phyloP scores from a whole-genome alignment of 1,140 invertebrate genomes.

The Halyomorpha halys region DNA sequence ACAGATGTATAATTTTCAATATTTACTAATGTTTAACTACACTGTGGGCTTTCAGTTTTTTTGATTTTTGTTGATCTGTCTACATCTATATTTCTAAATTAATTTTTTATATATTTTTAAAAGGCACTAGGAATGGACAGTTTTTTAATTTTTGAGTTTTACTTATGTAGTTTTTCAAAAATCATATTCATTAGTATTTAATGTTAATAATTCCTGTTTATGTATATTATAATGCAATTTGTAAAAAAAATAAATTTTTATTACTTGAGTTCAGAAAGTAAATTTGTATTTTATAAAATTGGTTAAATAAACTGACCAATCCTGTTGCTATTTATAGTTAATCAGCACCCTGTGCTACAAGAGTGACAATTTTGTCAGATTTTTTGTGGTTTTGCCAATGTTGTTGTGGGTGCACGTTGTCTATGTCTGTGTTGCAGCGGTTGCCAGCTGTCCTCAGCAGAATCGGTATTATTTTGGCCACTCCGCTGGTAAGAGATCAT shows the following conservation, averaged over 20 bases:
- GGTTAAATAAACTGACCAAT: neutral
- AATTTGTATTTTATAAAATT: no score
- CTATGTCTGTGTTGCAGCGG: slow-evolving; percentile 58
- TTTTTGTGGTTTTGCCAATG: slow-evolving; percentile 15
- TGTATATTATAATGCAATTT: no score
- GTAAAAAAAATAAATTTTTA: no score
- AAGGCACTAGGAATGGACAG: slow-evolving; percentile 8
- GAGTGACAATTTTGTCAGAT: slow-evolving; percentile 1
- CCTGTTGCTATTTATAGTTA: neutral
- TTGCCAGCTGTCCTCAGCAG: slow-evolving; percentile 82
- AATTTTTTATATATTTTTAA: neutral
- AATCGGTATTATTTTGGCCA: slow-evolving; percentile 86
- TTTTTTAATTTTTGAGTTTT: neutral
- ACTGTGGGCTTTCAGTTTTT: no score
- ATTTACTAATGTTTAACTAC: no score
- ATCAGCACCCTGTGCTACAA: slow-evolving; percentile 3
- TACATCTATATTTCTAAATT: neutral
- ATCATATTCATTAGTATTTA: no score
- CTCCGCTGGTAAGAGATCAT: slow-evolving; percentile 71
- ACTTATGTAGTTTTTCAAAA: neutral
- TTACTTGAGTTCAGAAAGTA: no score
- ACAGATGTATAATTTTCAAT: no score
- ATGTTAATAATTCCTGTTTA: no score
- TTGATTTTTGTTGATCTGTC: no score
- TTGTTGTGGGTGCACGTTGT: slow-evolving; percentile 22